Conservation (phyloP, 2,888 invertebrate genomes). For the Odontocerum albicorne region DNA sequence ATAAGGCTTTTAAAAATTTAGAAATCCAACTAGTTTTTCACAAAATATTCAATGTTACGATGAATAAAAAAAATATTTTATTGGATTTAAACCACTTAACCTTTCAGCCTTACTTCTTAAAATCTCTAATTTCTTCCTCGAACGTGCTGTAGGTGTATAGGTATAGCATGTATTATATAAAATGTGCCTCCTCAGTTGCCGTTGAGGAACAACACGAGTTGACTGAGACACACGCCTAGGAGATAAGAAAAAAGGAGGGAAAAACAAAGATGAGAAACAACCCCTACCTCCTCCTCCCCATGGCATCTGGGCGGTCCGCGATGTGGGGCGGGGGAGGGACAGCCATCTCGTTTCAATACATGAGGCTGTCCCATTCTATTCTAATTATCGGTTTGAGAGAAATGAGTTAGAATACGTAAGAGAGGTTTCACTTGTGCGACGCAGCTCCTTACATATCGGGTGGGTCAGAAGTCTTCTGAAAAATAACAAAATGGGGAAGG, state of each 20-base stretch:
- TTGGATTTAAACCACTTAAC: too few relatives aligned
- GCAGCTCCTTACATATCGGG: conserved; percentile 32
- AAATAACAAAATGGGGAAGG: too few relatives aligned
- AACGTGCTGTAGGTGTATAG: not conserved
- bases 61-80: too few relatives aligned
- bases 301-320: not conserved
- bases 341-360: conserved; percentile 28
- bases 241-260: conserved; percentile 36
- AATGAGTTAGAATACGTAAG: conserved; percentile 37
- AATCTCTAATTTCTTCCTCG: too few relatives aligned
- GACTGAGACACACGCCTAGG: conserved; percentile 35
- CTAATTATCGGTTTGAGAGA: conserved; percentile 38
- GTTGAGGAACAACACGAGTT: conserved; percentile 24
- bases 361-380: conserved; percentile 35
- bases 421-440: conserved; percentile 29
- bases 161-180: not conserved
- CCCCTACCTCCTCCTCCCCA: conserved; percentile 8
- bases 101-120: too few relatives aligned
- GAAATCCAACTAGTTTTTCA: too few relatives aligned
- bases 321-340: conserved; percentile 11
- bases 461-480: conserved; percentile 21
- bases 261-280: conserved; percentile 35
- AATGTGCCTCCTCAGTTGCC: conserved; percentile 7
- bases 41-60: too few relatives aligned
- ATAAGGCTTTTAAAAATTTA: too few relatives aligned